A percentile compares a stretch with the other conserved stretches of the same genome.
phyloP scores from a whole-genome alignment of 2,797 vertebrate species.

The Pangasius sanitwongsei region DNA sequence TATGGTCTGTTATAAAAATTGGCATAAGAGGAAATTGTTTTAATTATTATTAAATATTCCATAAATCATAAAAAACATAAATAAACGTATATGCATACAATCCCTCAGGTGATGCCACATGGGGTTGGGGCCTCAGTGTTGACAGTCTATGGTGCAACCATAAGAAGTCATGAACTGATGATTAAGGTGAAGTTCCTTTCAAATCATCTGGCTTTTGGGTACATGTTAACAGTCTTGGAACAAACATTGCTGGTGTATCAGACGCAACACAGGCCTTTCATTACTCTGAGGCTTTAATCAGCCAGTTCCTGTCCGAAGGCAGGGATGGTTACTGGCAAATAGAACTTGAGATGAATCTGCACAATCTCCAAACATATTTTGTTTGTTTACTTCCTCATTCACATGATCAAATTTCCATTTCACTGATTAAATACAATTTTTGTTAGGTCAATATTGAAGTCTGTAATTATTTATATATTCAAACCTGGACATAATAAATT shows the following conservation, averaged over 20 bases:
- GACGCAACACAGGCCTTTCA: slow-evolving; percentile 47
- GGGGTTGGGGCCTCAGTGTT: background rate
- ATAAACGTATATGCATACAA: background rate
- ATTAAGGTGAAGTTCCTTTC: slow-evolving; percentile 36
- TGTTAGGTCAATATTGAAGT: background rate
- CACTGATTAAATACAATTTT: slow-evolving; percentile 7
- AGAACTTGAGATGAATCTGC: slow-evolving; percentile 63
- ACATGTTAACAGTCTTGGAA: slow-evolving; percentile 49
- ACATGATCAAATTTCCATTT: slow-evolving; percentile 33
- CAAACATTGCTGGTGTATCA: slow-evolving; percentile 47
- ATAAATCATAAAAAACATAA: background rate
- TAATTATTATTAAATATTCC: background rate
- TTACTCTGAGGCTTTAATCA: slow-evolving; percentile 52
- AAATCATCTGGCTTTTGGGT: slow-evolving; percentile 41
- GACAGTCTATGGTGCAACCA: slow-evolving; percentile 41
- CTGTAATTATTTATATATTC: background rate
- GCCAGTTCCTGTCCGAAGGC: slow-evolving; percentile 56
- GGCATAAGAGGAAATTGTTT: background rate
- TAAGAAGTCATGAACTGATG: slow-evolving; percentile 44
- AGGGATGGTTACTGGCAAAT: slow-evolving; percentile 60
- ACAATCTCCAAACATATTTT: slow-evolving; percentile 65
- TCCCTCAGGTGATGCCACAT: no score
- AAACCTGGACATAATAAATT: slow-evolving; percentile 28
- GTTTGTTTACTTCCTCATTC: slow-evolving; percentile 56
- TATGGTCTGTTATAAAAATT: background rate